Evolutionary conservation across 2,888 invertebrate genomes (phyloP).

Genomic region (Neoitamus cyanurus): DNA sequence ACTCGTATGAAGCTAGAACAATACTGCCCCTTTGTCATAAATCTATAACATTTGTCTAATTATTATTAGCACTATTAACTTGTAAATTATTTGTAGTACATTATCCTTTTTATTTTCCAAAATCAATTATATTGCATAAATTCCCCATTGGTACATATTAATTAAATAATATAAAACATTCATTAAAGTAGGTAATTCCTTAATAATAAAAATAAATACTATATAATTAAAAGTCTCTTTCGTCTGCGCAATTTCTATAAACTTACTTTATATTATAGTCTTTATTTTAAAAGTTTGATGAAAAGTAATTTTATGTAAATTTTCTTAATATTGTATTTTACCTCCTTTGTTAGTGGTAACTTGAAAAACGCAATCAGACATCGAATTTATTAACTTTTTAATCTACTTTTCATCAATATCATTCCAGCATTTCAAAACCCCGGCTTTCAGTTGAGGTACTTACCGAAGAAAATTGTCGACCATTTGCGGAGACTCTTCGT

Average conservation of each 20-base stretch:
- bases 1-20: too few species aligned
- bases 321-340: too few species aligned
- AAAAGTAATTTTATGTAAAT: too few species aligned
- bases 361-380: too few species aligned
- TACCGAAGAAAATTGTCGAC: background rate
- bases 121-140: background rate
- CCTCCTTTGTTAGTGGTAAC: too few species aligned
- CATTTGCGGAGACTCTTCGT: slow-evolving; percentile 9
- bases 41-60: too few species aligned
- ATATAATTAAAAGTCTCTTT: background rate
- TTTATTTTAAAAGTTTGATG: background rate
- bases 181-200: background rate
- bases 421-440: background rate
- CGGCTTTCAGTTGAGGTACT: background rate
- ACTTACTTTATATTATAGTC: background rate
- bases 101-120: background rate
- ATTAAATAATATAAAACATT: too few species aligned
- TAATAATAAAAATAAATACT: background rate
- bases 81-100: too few species aligned
- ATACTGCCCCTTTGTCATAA: too few species aligned
- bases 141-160: too few species aligned
- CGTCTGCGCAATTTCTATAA: background rate
- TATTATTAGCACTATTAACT: too few species aligned
- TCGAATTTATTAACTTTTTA: slow-evolving; percentile 6
- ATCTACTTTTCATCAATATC: background rate